Conservation (phyloP, 2,888 invertebrate genomes). For the Pteria penguin region DNA sequence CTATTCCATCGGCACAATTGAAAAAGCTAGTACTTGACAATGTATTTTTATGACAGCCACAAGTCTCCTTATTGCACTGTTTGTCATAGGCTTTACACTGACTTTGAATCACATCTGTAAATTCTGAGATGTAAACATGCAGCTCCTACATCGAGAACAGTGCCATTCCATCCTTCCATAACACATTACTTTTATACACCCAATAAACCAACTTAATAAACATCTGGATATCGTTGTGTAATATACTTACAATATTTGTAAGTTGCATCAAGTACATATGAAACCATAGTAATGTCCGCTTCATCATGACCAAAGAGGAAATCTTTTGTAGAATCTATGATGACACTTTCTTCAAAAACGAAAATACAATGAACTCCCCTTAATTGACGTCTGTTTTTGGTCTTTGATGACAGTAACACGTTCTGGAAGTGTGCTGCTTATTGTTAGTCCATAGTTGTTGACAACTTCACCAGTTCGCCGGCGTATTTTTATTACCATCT, state of each 20-base stretch:
- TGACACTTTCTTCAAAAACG: neutral
- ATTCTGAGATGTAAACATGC: neutral
- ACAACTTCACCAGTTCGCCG: neutral
- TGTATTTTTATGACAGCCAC: neutral
- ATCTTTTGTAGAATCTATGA: neutral
- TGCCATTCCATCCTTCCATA: conserved; percentile 24
- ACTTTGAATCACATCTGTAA: neutral
- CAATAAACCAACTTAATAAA: neutral
- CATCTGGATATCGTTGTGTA: neutral
- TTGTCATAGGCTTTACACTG: neutral
- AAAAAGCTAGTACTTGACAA: too few species aligned
- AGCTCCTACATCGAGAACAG: neutral
- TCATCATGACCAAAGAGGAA: neutral
- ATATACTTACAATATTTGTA: neutral
- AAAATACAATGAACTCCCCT: neutral
- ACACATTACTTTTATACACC: neutral
- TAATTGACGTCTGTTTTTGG: neutral
- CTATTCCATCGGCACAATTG: neutral
- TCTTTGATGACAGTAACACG: neutral
- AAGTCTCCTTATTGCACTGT: neutral
- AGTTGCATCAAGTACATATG: too few species aligned
- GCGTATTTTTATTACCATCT: too few species aligned
- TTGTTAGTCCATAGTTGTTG: neutral
- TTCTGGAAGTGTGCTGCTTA: neutral
- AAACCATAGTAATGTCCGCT: neutral